Conservation (phyloP, 2,113 vertebrate species). For the Motacilla alba region DNA sequence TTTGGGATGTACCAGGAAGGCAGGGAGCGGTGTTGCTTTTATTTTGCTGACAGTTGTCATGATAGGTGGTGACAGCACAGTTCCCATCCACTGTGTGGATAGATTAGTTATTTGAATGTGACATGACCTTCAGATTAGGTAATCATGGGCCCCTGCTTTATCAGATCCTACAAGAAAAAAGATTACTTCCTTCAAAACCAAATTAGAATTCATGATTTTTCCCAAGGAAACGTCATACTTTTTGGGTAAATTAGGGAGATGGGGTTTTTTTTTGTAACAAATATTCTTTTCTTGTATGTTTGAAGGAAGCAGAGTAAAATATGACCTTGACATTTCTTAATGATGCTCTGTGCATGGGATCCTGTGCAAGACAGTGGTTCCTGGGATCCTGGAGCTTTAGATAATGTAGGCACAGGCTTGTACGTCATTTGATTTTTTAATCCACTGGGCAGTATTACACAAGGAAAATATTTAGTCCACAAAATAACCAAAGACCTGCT, state of each 20-base stretch:
- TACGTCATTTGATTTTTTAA: background rate
- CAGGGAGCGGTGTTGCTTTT: background rate
- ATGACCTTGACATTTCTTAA: constrained; percentile 4
- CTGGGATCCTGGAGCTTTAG: background rate
- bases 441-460: background rate
- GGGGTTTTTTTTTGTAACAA: background rate
- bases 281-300: background rate
- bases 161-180: constrained; percentile 68
- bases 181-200: constrained; percentile 72
- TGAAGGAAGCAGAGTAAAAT: constrained; percentile 4
- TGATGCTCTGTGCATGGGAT: background rate
- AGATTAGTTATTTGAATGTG: constrained; percentile 28
- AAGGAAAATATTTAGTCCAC: constrained; percentile 12
- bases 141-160: constrained; percentile 49
- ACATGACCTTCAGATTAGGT: constrained; percentile 66
- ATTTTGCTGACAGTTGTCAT: background rate
- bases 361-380: background rate
- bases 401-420: background rate
- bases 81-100: constrained; percentile 15
- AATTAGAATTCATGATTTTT: constrained; percentile 53
- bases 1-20: background rate
- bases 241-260: background rate
- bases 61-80: constrained; percentile 10
- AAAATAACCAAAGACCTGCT: background rate
- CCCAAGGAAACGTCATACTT: constrained; percentile 50